Percentiles rank a stretch among this genome's conserved stretches.
phyloP scores from a whole-genome alignment of 2,888 invertebrate species.

The Caenorhabditis doughertyi region DNA sequence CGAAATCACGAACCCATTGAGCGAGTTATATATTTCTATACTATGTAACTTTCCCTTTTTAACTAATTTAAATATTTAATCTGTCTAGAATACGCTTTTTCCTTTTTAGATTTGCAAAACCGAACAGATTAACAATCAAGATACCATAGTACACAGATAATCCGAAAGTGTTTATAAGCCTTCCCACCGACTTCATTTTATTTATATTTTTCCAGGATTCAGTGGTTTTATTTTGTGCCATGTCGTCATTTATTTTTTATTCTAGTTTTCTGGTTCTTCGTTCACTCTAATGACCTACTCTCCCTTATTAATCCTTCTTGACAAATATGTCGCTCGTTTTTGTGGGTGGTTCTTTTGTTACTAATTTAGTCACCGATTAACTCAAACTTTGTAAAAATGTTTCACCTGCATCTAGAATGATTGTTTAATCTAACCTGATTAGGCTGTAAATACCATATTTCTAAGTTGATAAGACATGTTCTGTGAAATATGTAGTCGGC shows the following conservation, averaged over 20 bases:
- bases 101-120: not conserved
- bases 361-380: not conserved
- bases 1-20: conserved; percentile 3
- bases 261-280: not conserved
- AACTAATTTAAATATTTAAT: not conserved
- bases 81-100: not conserved
- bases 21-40: conserved; percentile 1
- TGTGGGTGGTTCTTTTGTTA: not conserved
- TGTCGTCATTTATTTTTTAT: not conserved
- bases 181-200: not conserved
- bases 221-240: not conserved
- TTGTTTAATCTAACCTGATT: not conserved
- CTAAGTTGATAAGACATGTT: no score
- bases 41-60: not conserved
- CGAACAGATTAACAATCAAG: conserved; percentile 1
- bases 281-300: not conserved
- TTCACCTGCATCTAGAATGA: conserved; percentile 1
- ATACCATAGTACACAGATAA: conserved; percentile 25
- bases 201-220: not conserved
- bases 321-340: not conserved
- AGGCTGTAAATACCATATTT: no score
- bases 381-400: not conserved
- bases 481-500: no score
- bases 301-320: not conserved
- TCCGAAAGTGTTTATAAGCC: conserved; percentile 15